Percentiles rank a stretch among this genome's conserved stretches.
These are phyloP conservation scores for Scaptomyza caliginosa DNA, from an alignment of 2,888 invertebrate genomes.

Conservation along the genomic window DNA sequence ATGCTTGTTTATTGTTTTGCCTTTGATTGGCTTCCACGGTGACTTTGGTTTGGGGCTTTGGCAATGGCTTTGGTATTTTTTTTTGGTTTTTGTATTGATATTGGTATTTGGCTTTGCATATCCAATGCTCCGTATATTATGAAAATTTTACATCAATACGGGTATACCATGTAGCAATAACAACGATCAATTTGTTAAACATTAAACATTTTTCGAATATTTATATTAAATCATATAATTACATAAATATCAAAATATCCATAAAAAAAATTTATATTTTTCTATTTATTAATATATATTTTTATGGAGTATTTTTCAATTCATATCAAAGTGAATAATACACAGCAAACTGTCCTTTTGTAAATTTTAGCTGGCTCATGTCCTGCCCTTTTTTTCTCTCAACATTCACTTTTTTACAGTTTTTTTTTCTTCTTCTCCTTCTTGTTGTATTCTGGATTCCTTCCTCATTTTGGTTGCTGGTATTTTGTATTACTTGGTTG, in stretches of 20 bases:
- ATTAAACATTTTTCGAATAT: too few relatives aligned
- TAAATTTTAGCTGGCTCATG: constrained; percentile 44
- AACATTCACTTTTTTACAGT: neutral
- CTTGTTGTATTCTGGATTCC: neutral
- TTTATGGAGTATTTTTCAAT: constrained; percentile 15
- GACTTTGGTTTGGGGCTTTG: constrained; percentile 9
- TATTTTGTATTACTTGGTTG: constrained; percentile 34
- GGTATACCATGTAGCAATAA: neutral
- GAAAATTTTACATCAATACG: neutral
- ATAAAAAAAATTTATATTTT: too few relatives aligned
- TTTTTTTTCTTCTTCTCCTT: neutral
- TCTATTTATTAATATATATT: neutral
- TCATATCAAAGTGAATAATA: neutral
- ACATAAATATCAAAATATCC: too few relatives aligned
- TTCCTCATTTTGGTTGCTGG: constrained; percentile 8
- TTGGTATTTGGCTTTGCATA: constrained; percentile 28
- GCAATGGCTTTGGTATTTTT: constrained; percentile 10
- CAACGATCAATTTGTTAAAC: too few relatives aligned
- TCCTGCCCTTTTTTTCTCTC: constrained; percentile 5
- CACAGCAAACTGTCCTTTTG: constrained; percentile 10
- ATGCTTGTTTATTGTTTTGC: constrained; percentile 76
- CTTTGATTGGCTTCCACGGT: constrained; percentile 61
- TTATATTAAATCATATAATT: too few relatives aligned
- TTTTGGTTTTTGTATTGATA: constrained; percentile 1
- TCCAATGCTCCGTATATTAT: neutral